Base-by-base conservation (phyloP, 1,140 invertebrate genomes). In the Sinella curviseta region DNA sequence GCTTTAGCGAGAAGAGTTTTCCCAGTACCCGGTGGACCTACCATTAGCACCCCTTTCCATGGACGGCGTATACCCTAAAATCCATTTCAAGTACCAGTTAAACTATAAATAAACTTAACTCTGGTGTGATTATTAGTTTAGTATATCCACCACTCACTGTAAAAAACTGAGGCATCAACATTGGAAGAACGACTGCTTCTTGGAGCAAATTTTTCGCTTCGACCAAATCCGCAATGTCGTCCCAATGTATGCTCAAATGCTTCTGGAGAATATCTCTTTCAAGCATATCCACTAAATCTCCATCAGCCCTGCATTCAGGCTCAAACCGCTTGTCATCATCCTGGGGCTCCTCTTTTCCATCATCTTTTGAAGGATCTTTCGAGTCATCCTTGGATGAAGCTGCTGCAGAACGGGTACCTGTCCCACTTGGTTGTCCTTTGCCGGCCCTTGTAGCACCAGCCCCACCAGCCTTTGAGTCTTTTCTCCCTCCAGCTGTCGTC, bases 1-100 rank as follows among this genome's bases (percentile, higher is more conserved):
- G 98, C 98, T 89, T 99, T 99, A 24, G 98, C 98, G 65, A 99
- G 88, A 94, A 99, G 95, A 0, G 98, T 99, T 91, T 99, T 99
- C 17, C 98, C 98, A 1, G 98, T 99, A 57, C 98, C 98, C 14
- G 74, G 74, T 8, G 74, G 74, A 3, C 74, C 74, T 79, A 97
- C 96, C 97, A 99, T 98, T 76, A 99, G 86, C 12, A 99, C 96
- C 24, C 97, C 97, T 90, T 97, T 94, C 94, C 94, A 96, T 65
- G 94, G 94, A 82, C 94, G 87, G 31, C 96, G 90, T 84, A 99
- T 99, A 33, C 96, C 96, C 91, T 94, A 85, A 16, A 85, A 85
- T 84, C 82, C 78, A 76, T 73, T 75, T 20, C 8, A 48, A 48
- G 20, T 20, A 48, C 39, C 8, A 48, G 39, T 48, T 48, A 48